Evolutionary conservation across 2,797 vertebrate genomes (phyloP), one percentile per base, ranked within the genome.

Genomic region (Cynodonichthys magdalenae): DNA sequence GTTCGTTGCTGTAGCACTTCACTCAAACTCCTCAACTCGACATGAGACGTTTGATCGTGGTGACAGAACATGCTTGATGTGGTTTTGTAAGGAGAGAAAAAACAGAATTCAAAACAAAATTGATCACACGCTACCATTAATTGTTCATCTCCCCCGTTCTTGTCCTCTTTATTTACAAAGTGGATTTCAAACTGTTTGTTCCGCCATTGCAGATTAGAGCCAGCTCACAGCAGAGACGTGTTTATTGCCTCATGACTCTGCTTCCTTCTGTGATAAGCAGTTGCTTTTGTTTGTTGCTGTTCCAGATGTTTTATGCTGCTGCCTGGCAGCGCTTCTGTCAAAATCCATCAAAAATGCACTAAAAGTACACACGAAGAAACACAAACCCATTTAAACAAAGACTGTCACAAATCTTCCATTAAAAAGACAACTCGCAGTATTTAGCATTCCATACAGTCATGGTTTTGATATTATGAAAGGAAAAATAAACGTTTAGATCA

Each of bases 241-340:
- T 77, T 82, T 59, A 76, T 60, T 59, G 66, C 64, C 62, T 77
- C 58, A 1, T 75, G 63, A 79, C 74, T 81, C 59, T 83, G 56
- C 87, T 83, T 87, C 68, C 83, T 74, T 68, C 65, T 47, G 51
- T 82, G 85, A 88, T 82, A 79, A 89, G 66, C 81, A 69, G 79
- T 85, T 61, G 71, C 62, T 48, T 85, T 74, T 79, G 80, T 81
- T 78, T 87, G 84, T 86, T 80, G 63, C 70, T 60, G 68, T 44
- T 88, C 81, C 85, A 87, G 79, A 69, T 82, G 72, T 84, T 87
- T 84, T 79, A 82, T 75, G 75, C 77, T n/a, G 56, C 83, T 80
- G 67, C 60, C 73, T 86, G 75, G 85, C 82, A 82, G 66, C 75
- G 69, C 72, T 71, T 85, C 81, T 80, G 54, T 88, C 67, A 70